These are phyloP conservation scores for Digitonthophagus gazella DNA, from an alignment of 2,888 invertebrate genomes.

Conservation along the genomic window DNA sequence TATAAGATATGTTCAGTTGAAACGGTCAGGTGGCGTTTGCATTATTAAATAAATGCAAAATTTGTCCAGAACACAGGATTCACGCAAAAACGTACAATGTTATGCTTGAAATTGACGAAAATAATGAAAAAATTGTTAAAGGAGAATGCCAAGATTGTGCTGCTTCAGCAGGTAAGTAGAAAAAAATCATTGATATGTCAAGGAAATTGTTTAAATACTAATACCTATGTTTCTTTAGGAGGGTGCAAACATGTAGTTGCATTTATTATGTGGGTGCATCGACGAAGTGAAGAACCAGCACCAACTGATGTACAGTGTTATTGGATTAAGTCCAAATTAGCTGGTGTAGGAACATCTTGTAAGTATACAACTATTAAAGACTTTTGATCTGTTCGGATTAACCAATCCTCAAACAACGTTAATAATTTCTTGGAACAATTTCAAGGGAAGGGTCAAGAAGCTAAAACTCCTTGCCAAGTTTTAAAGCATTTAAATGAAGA, in stretches of 20 bases:
- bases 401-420: background rate
- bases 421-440: background rate
- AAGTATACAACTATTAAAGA: background rate
- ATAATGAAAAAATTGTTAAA: slow-evolving; percentile 7
- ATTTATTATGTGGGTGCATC: slow-evolving; percentile 22
- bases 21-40: too few relatives aligned
- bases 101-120: slow-evolving; percentile 20
- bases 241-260: slow-evolving; percentile 23
- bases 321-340: slow-evolving; percentile 3
- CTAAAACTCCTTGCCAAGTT: background rate
- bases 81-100: slow-evolving; percentile 17
- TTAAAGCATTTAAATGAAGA: too few relatives aligned
- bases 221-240: slow-evolving; percentile 8
- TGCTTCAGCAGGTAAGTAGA: slow-evolving; percentile 25
- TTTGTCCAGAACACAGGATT: slow-evolving; percentile 23
- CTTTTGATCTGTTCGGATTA: background rate
- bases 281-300: slow-evolving; percentile 24
- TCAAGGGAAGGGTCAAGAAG: background rate
- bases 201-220: slow-evolving; percentile 11
- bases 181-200: too few relatives aligned
- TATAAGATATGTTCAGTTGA: slow-evolving; percentile 25
- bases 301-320: slow-evolving; percentile 4
- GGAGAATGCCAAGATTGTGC: slow-evolving; percentile 26
- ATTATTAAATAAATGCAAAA: slow-evolving; percentile 16
- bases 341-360: background rate